Conservation (phyloP, 23 tunicate species). For the Halocynthia aurantium region DNA sequence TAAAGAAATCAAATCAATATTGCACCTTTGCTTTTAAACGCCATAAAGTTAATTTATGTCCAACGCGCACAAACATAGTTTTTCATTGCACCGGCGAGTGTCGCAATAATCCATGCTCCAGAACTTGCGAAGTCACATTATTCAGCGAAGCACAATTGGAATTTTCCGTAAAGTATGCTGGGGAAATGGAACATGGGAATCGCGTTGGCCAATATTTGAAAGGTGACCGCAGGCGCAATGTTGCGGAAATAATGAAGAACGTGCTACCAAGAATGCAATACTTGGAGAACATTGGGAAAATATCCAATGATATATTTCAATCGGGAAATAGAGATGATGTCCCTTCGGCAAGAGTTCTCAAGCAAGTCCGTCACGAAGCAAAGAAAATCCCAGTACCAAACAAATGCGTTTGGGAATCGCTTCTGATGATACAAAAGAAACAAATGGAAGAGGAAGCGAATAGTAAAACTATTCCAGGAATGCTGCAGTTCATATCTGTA, state of each 20-base stretch:
- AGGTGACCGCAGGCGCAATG: neutral
- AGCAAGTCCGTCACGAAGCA: neutral
- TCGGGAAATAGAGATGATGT: slow-evolving; percentile 13
- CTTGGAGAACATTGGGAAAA: neutral
- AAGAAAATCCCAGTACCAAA: neutral
- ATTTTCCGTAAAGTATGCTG: no score
- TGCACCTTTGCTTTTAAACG: slow-evolving; percentile 4
- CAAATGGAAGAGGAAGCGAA: neutral
- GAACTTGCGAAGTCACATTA: no score
- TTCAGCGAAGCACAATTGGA: no score
- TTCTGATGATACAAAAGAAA: neutral
- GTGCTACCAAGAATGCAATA: neutral
- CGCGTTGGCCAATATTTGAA: neutral
- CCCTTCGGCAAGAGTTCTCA: neutral
- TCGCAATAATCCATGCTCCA: neutral
- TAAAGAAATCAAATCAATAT: slow-evolving; percentile 2
- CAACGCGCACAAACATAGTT: neutral
- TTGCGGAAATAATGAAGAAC: neutral
- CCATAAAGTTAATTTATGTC: neutral
- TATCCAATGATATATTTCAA: neutral
- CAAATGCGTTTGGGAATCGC: neutral
- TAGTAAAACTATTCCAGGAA: neutral
- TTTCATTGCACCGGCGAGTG: neutral
- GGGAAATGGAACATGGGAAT: no score
- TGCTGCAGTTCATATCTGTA: neutral